Conservation (phyloP, 2,113 vertebrate species). For the Hiodon tergisus region DNA sequence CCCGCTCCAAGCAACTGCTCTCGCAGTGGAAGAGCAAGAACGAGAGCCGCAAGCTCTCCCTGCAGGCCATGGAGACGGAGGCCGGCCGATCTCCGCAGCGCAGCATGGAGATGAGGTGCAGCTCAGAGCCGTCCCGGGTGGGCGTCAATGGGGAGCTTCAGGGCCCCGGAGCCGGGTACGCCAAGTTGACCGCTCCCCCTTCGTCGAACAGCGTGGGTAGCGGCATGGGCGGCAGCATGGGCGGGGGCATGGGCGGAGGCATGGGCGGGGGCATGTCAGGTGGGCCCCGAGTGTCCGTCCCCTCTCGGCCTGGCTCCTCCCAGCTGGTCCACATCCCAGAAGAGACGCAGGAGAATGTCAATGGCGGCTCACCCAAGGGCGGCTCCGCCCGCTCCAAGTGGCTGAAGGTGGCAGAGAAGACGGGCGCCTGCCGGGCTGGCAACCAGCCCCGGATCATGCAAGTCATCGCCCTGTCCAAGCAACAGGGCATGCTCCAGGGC, state of each 20-base stretch:
- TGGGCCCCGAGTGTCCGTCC: conserved; percentile 78
- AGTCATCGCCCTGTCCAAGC: conserved; percentile 94
- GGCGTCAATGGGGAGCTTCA: conserved; percentile 81
- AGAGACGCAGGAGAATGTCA: conserved; percentile 74
- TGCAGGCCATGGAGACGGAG: conserved; percentile 84
- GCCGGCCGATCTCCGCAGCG: conserved; percentile 81
- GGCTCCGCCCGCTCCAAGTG: conserved; percentile 90
- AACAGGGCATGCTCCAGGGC: conserved; percentile 80
- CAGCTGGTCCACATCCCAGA: conserved; percentile 97
- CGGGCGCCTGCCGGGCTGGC: conserved; percentile 70
- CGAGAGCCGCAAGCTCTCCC: conserved; percentile 81
- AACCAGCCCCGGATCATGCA: conserved; percentile 94
- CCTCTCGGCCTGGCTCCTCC: conserved; percentile 87
- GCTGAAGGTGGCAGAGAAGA: conserved; percentile 91
- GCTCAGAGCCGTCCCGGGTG: conserved; percentile 77
- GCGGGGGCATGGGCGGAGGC: too few species aligned
- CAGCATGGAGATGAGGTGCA: conserved; percentile 82
- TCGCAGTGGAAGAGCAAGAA: conserved; percentile 96
- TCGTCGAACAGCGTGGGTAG: conserved; percentile 57
- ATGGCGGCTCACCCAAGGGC: conserved; percentile 69
- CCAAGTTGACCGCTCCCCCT: conserved; percentile 80
- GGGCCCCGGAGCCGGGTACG: conserved; percentile 67
- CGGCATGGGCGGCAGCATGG: too few species aligned
- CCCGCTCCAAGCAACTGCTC: conserved; percentile 89
- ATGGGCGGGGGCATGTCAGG: conserved; percentile 58